Conservation (phyloP, 2,888 invertebrate species). For the Trichacis sp. region DNA sequence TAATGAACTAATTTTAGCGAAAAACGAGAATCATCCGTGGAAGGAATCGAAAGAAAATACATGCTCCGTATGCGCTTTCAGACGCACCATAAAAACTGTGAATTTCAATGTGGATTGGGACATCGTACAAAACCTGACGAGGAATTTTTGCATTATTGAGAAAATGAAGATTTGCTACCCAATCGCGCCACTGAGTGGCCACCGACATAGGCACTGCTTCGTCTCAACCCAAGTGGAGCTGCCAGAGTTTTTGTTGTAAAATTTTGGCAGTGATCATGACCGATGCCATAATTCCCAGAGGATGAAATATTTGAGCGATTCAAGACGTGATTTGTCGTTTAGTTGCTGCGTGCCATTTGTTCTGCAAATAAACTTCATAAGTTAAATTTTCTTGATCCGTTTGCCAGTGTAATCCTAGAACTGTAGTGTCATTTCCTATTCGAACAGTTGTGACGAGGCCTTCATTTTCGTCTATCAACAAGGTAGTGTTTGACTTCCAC, state of each 20-base stretch:
- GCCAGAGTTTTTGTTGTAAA: conserved; percentile 6
- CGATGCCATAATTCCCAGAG: conserved; percentile 11
- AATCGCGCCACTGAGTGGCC: neutral
- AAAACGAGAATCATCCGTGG: no score
- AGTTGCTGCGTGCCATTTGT: neutral
- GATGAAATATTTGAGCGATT: conserved; percentile 11
- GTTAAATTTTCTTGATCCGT: no score
- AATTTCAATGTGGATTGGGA: conserved; percentile 20
- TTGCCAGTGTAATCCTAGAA: conserved; percentile 9
- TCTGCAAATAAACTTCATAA: neutral
- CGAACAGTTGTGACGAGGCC: neutral
- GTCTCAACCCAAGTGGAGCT: neutral
- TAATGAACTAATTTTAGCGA: no score
- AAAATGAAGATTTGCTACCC: neutral
- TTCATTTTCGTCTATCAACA: neutral
- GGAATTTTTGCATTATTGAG: conserved; percentile 31
- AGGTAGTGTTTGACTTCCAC: conserved; percentile 15
- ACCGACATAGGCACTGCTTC: neutral
- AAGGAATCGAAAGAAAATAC: conserved; percentile 20
- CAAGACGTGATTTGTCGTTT: neutral
- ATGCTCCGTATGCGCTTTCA: conserved; percentile 39
- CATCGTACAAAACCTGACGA: conserved; percentile 19
- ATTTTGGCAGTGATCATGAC: conserved; percentile 8
- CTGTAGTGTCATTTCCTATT: conserved; percentile 9
- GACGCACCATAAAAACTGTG: conserved; percentile 47